phyloP scores from a whole-genome alignment of 2,888 invertebrate genomes.

The Dimorphilus gyrociliatus region DNA sequence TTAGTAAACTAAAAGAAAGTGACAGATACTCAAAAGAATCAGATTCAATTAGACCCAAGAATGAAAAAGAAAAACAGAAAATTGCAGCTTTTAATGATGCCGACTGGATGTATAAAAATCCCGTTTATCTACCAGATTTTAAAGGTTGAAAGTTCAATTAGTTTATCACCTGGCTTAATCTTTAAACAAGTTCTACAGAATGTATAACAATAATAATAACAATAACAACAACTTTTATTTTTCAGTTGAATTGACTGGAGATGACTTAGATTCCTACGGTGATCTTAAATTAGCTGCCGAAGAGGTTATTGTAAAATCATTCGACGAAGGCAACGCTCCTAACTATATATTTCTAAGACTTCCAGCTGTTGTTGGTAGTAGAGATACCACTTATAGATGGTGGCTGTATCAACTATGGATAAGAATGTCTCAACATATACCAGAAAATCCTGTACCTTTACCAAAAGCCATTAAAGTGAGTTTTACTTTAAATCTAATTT shows the following conservation, averaged over 20 bases:
- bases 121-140: too few relatives aligned
- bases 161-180: too few relatives aligned
- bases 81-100: too few relatives aligned
- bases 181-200: too few relatives aligned
- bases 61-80: slow-evolving; percentile 18
- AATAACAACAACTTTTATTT: slow-evolving; percentile 37
- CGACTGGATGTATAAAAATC: too few relatives aligned
- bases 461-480: too few relatives aligned
- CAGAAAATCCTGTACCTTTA: too few relatives aligned
- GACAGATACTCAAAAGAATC: slow-evolving; percentile 21
- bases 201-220: slow-evolving; percentile 30
- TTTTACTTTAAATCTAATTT: too few relatives aligned
- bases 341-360: slow-evolving; percentile 36
- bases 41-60: slow-evolving; percentile 33
- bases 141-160: too few relatives aligned
- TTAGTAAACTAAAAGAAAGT: slow-evolving; percentile 24
- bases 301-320: slow-evolving; percentile 28
- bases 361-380: slow-evolving; percentile 40
- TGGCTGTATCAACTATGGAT: slow-evolving; percentile 41
- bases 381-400: slow-evolving; percentile 39
- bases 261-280: too few relatives aligned
- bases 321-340: slow-evolving; percentile 14
- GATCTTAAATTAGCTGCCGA: too few relatives aligned
- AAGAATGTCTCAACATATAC: slow-evolving; percentile 21
- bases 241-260: background rate